These are phyloP conservation scores for Lasioglossum albipes DNA, from an alignment of 1,140 invertebrate species.

Conservation along the genomic window DNA sequence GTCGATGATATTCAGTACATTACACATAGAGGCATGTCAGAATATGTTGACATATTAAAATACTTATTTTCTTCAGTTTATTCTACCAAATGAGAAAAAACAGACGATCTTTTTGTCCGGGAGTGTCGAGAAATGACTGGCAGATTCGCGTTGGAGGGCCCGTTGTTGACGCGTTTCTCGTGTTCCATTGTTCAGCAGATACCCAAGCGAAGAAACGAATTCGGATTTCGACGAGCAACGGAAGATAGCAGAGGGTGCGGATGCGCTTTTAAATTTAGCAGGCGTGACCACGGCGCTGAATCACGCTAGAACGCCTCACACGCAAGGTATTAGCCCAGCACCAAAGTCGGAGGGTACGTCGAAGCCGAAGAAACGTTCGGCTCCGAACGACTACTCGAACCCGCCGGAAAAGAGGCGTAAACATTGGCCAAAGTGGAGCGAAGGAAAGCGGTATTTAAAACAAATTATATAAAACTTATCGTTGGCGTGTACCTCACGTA, in stretches of 20 bases:
- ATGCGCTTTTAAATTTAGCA: conserved; percentile 88
- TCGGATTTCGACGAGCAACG: conserved; percentile 86
- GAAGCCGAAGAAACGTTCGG: conserved; percentile 69
- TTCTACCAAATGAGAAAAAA: too few relatives aligned
- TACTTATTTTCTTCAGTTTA: too few relatives aligned
- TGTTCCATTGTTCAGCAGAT: conserved; percentile 62
- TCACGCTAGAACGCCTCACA: conserved; percentile 63
- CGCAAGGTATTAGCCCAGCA: conserved; percentile 51
- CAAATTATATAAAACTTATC: conserved; percentile 71
- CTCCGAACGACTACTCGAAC: conserved; percentile 69
- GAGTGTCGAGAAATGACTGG: too few relatives aligned
- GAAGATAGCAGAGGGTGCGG: conserved; percentile 89
- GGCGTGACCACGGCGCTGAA: conserved; percentile 80
- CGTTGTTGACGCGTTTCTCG: conserved; percentile 9
- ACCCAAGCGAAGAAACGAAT: conserved; percentile 62
- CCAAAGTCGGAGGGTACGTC: conserved; percentile 54
- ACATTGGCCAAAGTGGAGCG: conserved; percentile 75
- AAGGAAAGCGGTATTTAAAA: conserved; percentile 73
- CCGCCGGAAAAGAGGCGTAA: conserved; percentile 71
- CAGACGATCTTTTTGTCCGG: too few relatives aligned
- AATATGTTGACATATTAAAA: too few relatives aligned
- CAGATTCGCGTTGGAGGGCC: too few relatives aligned
- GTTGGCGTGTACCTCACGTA: conserved; percentile 20
- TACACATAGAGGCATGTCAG: too few relatives aligned
- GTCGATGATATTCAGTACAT: too few relatives aligned